These are phyloP conservation scores for Cataglyphis altisquamis DNA, from an alignment of 2,888 invertebrate species.

Conservation along the genomic window DNA sequence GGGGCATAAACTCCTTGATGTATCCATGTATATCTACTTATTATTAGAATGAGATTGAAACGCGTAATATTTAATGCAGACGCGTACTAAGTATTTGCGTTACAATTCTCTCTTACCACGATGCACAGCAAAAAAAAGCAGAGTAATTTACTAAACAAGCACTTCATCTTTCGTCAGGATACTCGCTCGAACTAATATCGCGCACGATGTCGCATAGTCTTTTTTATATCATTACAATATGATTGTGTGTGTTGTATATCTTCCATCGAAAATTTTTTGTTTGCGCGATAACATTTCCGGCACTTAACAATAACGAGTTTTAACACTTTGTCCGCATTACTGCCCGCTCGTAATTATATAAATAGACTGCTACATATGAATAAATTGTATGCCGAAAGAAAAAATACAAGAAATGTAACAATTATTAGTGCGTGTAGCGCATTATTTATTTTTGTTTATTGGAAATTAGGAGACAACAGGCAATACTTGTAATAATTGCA, in stretches of 20 bases:
- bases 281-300: constrained; percentile 61
- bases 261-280: constrained; percentile 39
- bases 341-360: neutral
- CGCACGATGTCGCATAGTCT: neutral
- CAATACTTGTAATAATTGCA: neutral
- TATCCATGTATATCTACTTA: too few relatives aligned
- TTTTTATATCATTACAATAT: constrained; percentile 60
- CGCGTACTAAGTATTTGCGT: too few relatives aligned
- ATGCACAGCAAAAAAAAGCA: constrained; percentile 58
- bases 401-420: constrained; percentile 3
- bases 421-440: neutral
- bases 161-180: constrained; percentile 57
- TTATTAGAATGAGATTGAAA: too few relatives aligned
- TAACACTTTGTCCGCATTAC: neutral
- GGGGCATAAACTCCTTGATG: too few relatives aligned
- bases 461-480: neutral
- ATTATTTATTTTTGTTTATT: constrained; percentile 20
- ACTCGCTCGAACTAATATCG: constrained; percentile 19
- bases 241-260: constrained; percentile 54
- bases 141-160: constrained; percentile 22
- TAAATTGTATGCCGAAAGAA: neutral
- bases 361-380: neutral
- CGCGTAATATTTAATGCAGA: too few relatives aligned
- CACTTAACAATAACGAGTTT: constrained; percentile 42
- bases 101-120: constrained; percentile 49